A percentile compares a stretch with the other conserved stretches of the same genome.
Conservation (phyloP, 2,797 vertebrate genomes). For the Peromyscus nudipes region DNA sequence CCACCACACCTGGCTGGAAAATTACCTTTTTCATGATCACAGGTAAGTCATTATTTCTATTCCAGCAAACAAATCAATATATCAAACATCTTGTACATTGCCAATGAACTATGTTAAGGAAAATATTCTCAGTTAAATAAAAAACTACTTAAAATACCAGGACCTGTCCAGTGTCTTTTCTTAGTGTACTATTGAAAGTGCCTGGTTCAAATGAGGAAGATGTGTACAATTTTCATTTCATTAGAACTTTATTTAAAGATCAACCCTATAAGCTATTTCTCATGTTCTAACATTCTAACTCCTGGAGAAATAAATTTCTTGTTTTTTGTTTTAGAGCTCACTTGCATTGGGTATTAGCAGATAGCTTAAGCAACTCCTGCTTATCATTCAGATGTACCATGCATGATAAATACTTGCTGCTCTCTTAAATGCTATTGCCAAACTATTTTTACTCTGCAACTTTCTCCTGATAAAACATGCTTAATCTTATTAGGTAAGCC, state of each 20-base stretch:
- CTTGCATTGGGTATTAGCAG: constrained; percentile 1
- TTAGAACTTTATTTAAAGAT: constrained; percentile 53
- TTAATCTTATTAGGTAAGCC: constrained; percentile 40
- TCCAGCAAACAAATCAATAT: neutral
- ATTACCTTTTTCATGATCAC: neutral
- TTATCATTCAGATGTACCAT: constrained; percentile 7
- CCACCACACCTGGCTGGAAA: too few species aligned
- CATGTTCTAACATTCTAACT: neutral
- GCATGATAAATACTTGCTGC: neutral
- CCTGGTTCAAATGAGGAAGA: neutral
- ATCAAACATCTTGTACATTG: neutral
- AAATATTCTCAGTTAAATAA: constrained; percentile 33
- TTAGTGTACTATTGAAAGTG: neutral
- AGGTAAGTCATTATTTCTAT: neutral
- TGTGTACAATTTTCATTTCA: constrained; percentile 9
- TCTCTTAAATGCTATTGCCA: constrained; percentile 66
- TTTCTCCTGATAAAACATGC: constrained; percentile 25
- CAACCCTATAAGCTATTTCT: neutral
- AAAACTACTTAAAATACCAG: neutral
- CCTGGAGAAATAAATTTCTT: constrained; percentile 29
- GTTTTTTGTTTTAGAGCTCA: constrained; percentile 51
- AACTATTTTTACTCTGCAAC: constrained; percentile 24
- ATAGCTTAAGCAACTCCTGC: neutral
- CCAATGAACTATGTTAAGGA: neutral
- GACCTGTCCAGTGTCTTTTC: neutral